phyloP scores from a whole-genome alignment of 2,113 vertebrate genomes.

The Plecturocebus donacophilus region DNA sequence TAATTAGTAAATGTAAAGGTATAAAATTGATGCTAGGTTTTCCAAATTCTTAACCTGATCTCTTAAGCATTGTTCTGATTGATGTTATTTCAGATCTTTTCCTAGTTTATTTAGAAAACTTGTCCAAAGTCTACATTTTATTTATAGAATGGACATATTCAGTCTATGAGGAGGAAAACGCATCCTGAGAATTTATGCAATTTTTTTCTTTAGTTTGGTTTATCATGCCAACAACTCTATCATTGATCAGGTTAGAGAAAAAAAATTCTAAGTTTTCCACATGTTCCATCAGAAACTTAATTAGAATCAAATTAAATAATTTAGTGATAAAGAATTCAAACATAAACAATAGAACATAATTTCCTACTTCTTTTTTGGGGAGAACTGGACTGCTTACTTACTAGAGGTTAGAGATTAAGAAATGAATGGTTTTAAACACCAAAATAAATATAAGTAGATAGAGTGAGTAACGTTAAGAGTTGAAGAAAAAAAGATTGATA shows the following conservation, averaged over 20 bases:
- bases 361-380: background rate
- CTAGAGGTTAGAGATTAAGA: background rate
- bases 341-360: background rate
- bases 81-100: background rate
- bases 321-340: background rate
- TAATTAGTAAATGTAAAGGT: background rate
- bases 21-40: background rate
- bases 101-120: background rate
- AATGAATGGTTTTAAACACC: background rate
- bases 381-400: background rate
- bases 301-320: background rate
- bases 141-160: rapidly evolving
- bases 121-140: background rate
- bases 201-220: background rate
- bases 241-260: background rate
- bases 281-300: background rate
- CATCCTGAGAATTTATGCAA: background rate
- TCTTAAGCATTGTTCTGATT: background rate
- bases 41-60: background rate
- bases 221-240: no score
- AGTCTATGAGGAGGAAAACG: background rate
- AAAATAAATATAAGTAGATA: background rate
- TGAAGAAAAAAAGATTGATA: background rate
- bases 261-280: background rate
- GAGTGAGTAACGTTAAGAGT: background rate